Evolutionary conservation across 2,888 invertebrate species (phyloP).

Genomic region (Dasysyrphus tricinctus): DNA sequence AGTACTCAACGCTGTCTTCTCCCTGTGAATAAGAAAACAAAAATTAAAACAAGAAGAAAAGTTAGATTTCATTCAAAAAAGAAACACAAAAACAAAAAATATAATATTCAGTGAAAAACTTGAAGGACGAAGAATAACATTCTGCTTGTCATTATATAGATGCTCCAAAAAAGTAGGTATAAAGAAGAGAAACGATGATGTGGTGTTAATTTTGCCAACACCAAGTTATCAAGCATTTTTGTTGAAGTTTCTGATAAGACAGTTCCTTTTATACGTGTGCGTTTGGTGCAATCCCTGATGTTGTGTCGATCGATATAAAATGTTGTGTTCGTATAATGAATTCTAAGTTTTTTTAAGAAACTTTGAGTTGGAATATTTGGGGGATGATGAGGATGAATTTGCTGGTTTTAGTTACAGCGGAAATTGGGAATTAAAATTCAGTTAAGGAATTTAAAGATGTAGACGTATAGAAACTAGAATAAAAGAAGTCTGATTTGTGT

Average conservation of each 20-base stretch:
- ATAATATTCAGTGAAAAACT: constrained; percentile 44
- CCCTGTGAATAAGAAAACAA: constrained; percentile 86
- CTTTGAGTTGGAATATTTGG: not conserved
- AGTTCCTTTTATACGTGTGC: not conserved
- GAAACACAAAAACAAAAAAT: constrained; percentile 52
- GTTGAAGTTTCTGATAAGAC: constrained; percentile 25
- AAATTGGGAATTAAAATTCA: constrained; percentile 16
- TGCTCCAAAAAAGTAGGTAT: not conserved
- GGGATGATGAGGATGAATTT: constrained; percentile 45
- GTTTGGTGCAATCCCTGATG: not conserved
- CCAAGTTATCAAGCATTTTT: constrained; percentile 57
- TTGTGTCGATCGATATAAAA: constrained; percentile 39
- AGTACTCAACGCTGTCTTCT: constrained; percentile 98
- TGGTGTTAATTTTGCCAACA: constrained; percentile 61
- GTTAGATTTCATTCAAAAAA: constrained; percentile 42
- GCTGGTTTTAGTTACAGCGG: constrained; percentile 10
- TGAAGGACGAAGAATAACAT: constrained; percentile 42
- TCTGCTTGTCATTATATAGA: constrained; percentile 31
- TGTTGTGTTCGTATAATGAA: constrained; percentile 40
- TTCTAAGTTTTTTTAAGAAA: constrained; percentile 55
- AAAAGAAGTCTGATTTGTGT: not conserved
- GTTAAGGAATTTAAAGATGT: constrained; percentile 3
- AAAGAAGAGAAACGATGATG: constrained; percentile 39
- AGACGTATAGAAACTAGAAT: too few relatives aligned
- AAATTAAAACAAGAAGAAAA: constrained; percentile 54